Conservation (phyloP, 2,797 vertebrate species). For the Pseudomugil tenellus region DNA sequence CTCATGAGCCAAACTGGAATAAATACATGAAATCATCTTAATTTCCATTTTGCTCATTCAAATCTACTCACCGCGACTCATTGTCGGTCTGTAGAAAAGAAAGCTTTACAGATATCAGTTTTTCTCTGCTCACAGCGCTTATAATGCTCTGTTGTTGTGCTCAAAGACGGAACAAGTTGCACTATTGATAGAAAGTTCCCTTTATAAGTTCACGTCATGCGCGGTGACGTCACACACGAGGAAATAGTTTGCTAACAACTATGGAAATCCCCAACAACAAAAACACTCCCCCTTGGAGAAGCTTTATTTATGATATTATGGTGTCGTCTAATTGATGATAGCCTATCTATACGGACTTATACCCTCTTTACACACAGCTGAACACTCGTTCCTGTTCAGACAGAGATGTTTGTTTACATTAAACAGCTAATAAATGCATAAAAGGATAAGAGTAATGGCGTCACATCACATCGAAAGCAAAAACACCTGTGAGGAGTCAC, state of each 20-base stretch:
- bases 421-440: neutral
- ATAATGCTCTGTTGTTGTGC: neutral
- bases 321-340: conserved; percentile 20
- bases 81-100: neutral
- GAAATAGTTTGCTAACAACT: too few species aligned
- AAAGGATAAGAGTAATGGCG: neutral
- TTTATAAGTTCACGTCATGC: too few species aligned
- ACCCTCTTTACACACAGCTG: neutral
- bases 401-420: neutral
- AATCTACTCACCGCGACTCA: conserved; percentile 50
- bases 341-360: too few species aligned
- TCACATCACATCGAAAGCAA: conserved; percentile 1
- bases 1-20: neutral
- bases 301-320: conserved; percentile 16
- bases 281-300: neutral
- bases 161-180: conserved; percentile 55
- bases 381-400: neutral
- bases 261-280: too few species aligned
- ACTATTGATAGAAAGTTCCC: too few species aligned
- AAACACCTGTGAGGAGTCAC: conserved; percentile 18
- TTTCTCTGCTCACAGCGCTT: neutral
- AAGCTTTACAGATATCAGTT: neutral
- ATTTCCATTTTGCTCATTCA: neutral
- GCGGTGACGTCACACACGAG: too few species aligned
- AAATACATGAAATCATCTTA: neutral